Conservation (phyloP, 2,797 vertebrate genomes). For the Neosalanx taihuensis region DNA sequence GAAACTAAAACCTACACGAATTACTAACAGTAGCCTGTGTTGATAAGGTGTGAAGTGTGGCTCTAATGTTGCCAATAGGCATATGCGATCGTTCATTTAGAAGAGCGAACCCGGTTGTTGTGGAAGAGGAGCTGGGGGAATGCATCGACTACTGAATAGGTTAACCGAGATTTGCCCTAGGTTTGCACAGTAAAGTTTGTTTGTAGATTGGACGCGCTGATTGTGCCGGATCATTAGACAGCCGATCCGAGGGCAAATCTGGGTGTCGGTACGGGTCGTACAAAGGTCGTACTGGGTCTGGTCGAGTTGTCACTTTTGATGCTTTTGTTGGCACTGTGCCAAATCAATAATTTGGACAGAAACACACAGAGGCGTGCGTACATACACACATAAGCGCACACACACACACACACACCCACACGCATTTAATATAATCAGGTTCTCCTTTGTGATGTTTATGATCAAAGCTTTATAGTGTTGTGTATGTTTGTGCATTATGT, state of each 20-base stretch:
- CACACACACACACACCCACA: background rate
- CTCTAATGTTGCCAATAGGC: too few relatives aligned
- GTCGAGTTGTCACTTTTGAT: background rate
- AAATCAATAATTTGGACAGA: background rate
- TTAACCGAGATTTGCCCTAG: background rate
- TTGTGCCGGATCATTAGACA: conserved; percentile 25
- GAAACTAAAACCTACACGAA: background rate
- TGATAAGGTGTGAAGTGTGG: background rate
- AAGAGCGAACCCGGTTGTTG: background rate
- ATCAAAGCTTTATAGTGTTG: background rate
- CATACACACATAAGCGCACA: background rate
- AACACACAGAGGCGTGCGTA: background rate
- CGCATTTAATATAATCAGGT: background rate
- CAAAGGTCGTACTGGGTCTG: background rate
- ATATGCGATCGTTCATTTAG: background rate
- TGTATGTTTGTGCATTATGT: conserved; percentile 9
- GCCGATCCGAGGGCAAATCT: conserved; percentile 18
- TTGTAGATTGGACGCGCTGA: conserved; percentile 37
- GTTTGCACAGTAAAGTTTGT: conserved; percentile 54
- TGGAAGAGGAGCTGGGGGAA: background rate
- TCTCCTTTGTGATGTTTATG: too few relatives aligned
- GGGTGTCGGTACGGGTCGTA: background rate
- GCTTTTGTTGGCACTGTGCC: background rate
- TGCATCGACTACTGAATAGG: background rate
- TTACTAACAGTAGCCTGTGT: background rate